These are phyloP conservation scores for Halichoerus grypus DNA, from an alignment of 2,113 vertebrate genomes.

Conservation along the genomic window DNA sequence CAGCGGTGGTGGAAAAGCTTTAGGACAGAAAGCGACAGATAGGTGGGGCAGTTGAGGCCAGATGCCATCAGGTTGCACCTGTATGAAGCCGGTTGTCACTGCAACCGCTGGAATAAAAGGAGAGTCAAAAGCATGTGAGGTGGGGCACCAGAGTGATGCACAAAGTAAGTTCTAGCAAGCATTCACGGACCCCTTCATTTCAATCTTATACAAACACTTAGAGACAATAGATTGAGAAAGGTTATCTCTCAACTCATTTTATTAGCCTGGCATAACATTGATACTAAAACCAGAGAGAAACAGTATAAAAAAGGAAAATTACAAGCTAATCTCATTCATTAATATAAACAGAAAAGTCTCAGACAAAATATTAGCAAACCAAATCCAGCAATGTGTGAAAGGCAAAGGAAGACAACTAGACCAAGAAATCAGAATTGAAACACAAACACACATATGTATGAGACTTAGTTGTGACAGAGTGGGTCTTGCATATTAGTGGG, in stretches of 20 bases:
- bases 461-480: background rate
- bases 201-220: background rate
- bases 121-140: background rate
- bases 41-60: background rate
- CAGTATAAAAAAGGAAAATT: background rate
- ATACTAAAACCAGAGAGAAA: background rate
- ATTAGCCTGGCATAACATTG: background rate
- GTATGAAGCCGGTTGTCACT: background rate
- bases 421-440: background rate
- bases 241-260: background rate
- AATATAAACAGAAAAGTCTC: background rate
- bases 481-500: background rate
- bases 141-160: background rate
- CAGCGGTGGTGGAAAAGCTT: background rate
- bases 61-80: background rate
- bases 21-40: background rate
- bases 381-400: background rate
- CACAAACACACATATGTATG: background rate
- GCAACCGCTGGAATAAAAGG: background rate
- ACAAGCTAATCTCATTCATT: background rate
- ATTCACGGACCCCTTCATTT: background rate
- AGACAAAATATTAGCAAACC: background rate
- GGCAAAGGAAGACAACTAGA: background rate
- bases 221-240: background rate
- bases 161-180: background rate